Conservation (phyloP, 2,113 vertebrate genomes). For the Plecturocebus donacophilus region DNA sequence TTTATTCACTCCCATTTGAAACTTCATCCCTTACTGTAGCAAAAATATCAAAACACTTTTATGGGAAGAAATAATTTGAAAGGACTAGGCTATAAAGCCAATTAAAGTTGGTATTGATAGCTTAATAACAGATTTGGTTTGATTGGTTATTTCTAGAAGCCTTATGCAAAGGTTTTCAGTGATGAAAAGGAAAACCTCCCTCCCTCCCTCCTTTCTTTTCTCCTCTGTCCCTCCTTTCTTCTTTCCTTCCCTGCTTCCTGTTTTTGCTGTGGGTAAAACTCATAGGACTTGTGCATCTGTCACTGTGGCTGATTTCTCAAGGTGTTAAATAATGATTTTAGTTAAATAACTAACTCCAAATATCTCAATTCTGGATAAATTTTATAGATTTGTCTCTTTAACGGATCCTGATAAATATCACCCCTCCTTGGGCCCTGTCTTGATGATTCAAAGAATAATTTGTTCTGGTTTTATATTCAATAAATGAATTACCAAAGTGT, state of each 20-base stretch:
- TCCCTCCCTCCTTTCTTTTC: rapidly evolving
- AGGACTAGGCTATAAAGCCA: background rate
- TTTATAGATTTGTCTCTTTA: slow-evolving; percentile 24
- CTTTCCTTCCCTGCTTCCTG: background rate
- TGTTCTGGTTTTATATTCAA: slow-evolving; percentile 46
- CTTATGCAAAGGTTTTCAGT: background rate
- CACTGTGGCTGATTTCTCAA: background rate
- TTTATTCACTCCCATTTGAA: background rate
- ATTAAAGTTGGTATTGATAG: background rate
- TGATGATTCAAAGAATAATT: slow-evolving; percentile 31
- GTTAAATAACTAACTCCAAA: background rate
- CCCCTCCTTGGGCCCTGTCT: background rate
- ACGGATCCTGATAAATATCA: background rate
- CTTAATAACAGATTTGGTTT: background rate
- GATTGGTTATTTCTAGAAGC: background rate
- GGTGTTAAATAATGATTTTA: background rate
- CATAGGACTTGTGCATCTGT: background rate
- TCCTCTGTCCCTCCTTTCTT: background rate
- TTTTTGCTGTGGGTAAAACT: background rate
- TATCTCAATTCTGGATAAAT: background rate
- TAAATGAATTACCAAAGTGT: background rate
- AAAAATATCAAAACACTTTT: background rate
- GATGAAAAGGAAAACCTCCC: too few species aligned
- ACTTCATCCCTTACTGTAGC: background rate
- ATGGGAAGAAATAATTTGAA: background rate